Evolutionary conservation across 2,113 vertebrate genomes (phyloP).

Genomic region (Semicossyphus pulcher): DNA sequence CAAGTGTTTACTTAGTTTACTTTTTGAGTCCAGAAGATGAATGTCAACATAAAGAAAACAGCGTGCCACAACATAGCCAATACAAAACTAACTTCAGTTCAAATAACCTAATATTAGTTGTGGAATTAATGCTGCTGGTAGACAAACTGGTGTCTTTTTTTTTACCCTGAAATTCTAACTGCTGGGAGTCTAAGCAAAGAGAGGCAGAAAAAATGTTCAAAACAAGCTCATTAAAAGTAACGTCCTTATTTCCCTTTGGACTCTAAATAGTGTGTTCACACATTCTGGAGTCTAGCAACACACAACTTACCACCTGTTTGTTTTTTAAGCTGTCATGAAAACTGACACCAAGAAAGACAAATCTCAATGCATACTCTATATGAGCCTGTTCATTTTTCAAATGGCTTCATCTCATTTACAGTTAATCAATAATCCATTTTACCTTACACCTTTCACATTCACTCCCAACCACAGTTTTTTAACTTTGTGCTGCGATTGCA

Average conservation of each 20-base stretch:
- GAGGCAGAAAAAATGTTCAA: background rate
- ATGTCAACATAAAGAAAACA: too few species aligned
- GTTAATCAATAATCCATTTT: constrained; percentile 2
- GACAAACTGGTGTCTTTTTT: too few species aligned
- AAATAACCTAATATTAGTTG: too few species aligned
- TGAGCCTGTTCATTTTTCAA: background rate
- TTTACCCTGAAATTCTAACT: too few species aligned
- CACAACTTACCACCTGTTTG: background rate
- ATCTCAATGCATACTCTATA: background rate
- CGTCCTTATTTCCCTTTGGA: background rate
- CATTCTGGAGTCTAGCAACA: background rate
- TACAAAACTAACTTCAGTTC: too few species aligned
- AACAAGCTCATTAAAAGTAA: background rate
- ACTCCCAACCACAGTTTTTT: background rate
- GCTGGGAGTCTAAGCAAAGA: background rate
- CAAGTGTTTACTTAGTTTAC: too few species aligned
- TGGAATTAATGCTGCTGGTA: too few species aligned
- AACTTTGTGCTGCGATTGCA: constrained; percentile 15
- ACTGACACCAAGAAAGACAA: background rate
- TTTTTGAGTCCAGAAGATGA: too few species aligned
- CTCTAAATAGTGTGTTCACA: background rate
- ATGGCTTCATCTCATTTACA: background rate
- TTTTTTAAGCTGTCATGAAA: background rate
- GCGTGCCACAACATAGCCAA: too few species aligned
- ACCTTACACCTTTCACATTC: background rate